Evolutionary conservation across 2,113 vertebrate species (phyloP).

Genomic region (Clupea harengus): DNA sequence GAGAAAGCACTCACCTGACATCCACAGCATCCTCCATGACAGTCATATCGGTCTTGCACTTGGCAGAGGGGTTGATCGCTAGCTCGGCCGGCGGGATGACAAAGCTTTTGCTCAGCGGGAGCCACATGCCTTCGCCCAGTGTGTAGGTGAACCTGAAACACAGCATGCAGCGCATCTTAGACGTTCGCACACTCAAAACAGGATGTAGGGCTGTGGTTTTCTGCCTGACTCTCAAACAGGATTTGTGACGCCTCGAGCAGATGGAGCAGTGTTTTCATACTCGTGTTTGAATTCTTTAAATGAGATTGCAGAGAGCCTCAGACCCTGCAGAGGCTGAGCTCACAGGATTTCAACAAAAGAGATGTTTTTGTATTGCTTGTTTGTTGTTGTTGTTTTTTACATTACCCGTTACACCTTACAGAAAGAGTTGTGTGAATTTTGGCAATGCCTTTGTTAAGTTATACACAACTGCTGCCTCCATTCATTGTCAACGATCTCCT

Average conservation of each 20-base stretch:
- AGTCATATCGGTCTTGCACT: conserved; percentile 98
- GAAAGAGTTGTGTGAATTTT: neutral
- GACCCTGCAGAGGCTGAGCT: neutral
- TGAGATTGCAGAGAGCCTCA: neutral
- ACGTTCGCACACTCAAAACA: neutral
- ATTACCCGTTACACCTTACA: neutral
- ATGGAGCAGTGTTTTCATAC: neutral
- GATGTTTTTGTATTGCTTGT: neutral
- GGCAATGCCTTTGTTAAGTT: neutral
- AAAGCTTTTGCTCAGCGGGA: conserved; percentile 96
- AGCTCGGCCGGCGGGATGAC: conserved; percentile 95
- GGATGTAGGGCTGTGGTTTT: neutral
- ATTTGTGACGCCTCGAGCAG: neutral
- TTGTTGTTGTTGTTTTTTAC: neutral
- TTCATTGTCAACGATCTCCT: no score
- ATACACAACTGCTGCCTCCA: neutral
- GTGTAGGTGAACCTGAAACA: conserved; percentile 92
- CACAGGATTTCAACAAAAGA: neutral
- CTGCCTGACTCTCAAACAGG: neutral
- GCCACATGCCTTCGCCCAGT: conserved; percentile 96
- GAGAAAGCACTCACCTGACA: conserved; percentile 78
- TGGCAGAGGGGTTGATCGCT: conserved; percentile 97
- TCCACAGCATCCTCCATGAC: conserved; percentile 98
- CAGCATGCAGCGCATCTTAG: conserved; percentile 15
- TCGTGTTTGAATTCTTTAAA: neutral